These are phyloP conservation scores for Orientallactaga bullata DNA, from an alignment of 2,113 vertebrate species.

Conservation along the genomic window DNA sequence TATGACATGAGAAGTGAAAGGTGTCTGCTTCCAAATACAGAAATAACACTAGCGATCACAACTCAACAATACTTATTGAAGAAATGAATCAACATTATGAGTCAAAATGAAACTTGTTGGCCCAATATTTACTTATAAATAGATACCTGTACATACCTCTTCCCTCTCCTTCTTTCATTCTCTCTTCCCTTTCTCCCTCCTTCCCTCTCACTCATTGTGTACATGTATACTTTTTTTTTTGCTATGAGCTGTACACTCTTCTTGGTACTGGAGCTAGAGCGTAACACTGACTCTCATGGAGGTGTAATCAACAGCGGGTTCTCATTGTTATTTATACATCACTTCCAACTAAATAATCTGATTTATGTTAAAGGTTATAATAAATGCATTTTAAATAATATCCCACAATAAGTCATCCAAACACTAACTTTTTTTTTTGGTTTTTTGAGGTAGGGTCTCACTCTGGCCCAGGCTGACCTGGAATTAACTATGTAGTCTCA, in stretches of 20 bases:
- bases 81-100: conserved; percentile 12
- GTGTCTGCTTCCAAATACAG: neutral
- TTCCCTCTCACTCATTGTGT: neutral
- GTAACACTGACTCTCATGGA: neutral
- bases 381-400: neutral
- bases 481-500: too few relatives aligned
- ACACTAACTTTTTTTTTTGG: neutral
- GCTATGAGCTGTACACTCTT: neutral
- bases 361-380: neutral
- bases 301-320: neutral
- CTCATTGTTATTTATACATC: neutral
- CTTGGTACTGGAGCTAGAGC: neutral
- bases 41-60: neutral
- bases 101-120: neutral
- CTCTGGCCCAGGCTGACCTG: too few relatives aligned
- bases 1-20: neutral
- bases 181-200: too few relatives aligned
- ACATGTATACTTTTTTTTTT: neutral
- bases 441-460: too few relatives aligned
- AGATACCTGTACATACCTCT: neutral
- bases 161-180: too few relatives aligned
- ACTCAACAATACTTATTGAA: conserved; percentile 42
- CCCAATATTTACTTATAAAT: neutral
- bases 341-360: neutral
- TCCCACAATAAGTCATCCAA: neutral